Evolutionary conservation across 2,797 vertebrate genomes (phyloP), one percentile per base, ranked within the genome.

Genomic region (Danio choprae): DNA sequence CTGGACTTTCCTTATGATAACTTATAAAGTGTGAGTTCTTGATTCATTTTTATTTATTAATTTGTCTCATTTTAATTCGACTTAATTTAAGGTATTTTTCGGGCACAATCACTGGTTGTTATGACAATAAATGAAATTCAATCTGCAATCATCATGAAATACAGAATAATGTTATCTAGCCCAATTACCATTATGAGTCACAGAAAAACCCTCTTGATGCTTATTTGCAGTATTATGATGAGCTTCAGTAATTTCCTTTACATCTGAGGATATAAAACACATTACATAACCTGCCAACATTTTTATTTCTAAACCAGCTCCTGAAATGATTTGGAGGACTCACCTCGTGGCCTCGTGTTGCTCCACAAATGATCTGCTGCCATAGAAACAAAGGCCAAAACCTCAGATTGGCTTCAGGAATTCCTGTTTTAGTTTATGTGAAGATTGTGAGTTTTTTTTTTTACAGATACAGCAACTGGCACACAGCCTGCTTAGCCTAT

Each of bases 351-450:
- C 73, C 59, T 64, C 22, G 51, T 56, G 62, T 40, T 20, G 3
- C 74, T 68, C 41, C 36, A 58, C 50, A 46, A 46, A 77, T 46
- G 13, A 77, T 58, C 16, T 67, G 74, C 74, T 68, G 64, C 74
- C 63, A 77, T 77, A 68, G 63, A 56, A 77, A 77, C 74, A 77
- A 77, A 67, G 15, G 63, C 5, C 1, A 67, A 77, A 77, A 68
- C 74, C 74, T 67, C 62, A 65, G 62, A 29, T 40, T 16, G 22
- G 43, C 60, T 58, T 13, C 41, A 58, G 63, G 51, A 67, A 55
- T 58, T 68, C 10, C 63, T 68, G 22, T 44, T 68, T 67, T 18
- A 67, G 43, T 11, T 43, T 43, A 43, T 43, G 38, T 43, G 43
- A 43, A 67, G 29, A 50, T 20, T 74, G 58, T 64, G 59, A 51